phyloP scores from a whole-genome alignment of 2,888 invertebrate genomes.

The Drosophila neotestacea region DNA sequence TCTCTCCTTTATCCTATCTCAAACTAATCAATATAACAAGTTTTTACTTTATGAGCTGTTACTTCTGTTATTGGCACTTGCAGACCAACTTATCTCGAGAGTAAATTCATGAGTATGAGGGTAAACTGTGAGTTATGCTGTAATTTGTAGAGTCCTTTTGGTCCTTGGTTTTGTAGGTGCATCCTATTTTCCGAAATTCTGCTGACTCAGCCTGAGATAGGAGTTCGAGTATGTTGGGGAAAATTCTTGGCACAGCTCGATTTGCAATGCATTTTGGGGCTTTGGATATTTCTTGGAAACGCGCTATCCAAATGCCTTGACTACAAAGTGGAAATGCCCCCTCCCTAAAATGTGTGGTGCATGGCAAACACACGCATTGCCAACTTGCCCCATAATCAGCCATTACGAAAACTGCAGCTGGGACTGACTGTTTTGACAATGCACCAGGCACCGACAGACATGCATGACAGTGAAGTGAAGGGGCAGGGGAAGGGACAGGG shows the following conservation, averaged over 20 bases:
- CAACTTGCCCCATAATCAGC: constrained; percentile 57
- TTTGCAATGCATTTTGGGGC: constrained; percentile 16
- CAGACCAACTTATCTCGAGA: constrained; percentile 4
- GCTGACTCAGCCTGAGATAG: constrained; percentile 14
- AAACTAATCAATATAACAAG: not conserved
- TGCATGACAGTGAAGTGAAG: not conserved
- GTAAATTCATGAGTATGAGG: constrained; percentile 3
- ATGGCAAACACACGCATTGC: constrained; percentile 31
- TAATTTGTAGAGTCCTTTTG: constrained; percentile 5
- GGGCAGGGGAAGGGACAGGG: not conserved
- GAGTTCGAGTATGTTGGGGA: not conserved
- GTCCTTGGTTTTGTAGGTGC: not conserved
- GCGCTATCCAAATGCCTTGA: constrained; percentile 7
- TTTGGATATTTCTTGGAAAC: constrained; percentile 8
- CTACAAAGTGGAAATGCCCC: constrained; percentile 22
- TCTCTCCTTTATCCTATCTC: not conserved
- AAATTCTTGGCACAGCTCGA: constrained; percentile 26
- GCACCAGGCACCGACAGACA: constrained; percentile 20
- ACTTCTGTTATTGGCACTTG: constrained; percentile 10
- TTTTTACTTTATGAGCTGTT: constrained; percentile 1
- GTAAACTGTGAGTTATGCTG: constrained; percentile 1
- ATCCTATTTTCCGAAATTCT: not conserved
- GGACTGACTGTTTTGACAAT: constrained; percentile 54
- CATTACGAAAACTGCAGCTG: constrained; percentile 62
- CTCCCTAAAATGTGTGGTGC: not conserved